Percentiles rank a stretch among this genome's conserved stretches.
Conservation (phyloP, 2,888 invertebrate species). For the Drosophila nigritarsus region DNA sequence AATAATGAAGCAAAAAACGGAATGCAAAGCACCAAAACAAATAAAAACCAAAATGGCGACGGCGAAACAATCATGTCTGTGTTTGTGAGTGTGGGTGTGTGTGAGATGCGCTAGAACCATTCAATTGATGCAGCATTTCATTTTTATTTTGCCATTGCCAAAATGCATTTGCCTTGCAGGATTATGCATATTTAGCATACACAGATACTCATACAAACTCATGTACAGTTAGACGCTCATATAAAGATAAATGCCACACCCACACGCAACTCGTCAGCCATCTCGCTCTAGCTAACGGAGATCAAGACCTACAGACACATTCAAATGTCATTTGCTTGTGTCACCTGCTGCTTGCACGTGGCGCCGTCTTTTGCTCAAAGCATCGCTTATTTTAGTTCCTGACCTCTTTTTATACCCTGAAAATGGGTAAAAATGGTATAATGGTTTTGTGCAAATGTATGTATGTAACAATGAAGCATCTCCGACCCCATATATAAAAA, state of each 20-base stretch:
- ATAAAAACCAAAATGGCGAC: constrained; percentile 49
- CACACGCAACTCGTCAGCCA: constrained; percentile 24
- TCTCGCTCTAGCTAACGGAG: constrained; percentile 42
- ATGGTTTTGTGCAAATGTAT: no score
- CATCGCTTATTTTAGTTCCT: constrained; percentile 14
- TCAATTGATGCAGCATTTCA: constrained; percentile 30
- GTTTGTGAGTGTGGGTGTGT: constrained; percentile 10
- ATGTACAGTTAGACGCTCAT: constrained; percentile 4
- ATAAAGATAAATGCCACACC: constrained; percentile 46
- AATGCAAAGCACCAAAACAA: constrained; percentile 39
- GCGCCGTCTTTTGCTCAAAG: constrained; percentile 43
- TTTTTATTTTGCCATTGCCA: constrained; percentile 43
- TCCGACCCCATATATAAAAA: no score
- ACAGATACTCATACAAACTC: neutral
- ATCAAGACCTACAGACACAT: neutral
- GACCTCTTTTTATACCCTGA: no score
- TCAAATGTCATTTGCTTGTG: constrained; percentile 30
- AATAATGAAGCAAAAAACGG: constrained; percentile 52
- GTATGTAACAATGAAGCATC: no score
- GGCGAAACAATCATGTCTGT: neutral
- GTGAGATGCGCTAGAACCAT: constrained; percentile 27
- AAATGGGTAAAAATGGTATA: no score
- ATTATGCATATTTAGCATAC: constrained; percentile 37
- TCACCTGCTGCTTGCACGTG: constrained; percentile 2
- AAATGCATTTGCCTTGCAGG: constrained; percentile 57